Conservation (phyloP, 1,140 invertebrate genomes). For the Tetramorium alpestre region DNA sequence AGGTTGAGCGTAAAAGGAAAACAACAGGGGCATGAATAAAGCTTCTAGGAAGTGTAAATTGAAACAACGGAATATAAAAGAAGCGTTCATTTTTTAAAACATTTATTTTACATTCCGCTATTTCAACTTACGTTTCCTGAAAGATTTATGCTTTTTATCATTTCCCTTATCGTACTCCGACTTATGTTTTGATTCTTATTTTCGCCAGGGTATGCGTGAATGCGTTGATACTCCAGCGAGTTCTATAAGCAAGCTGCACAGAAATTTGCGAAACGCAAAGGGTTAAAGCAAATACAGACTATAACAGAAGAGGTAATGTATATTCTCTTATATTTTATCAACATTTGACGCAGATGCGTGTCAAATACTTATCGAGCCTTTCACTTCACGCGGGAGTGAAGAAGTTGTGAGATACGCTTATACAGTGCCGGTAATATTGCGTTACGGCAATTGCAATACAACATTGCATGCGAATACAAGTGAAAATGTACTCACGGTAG, state of each 20-base stretch:
- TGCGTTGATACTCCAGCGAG: neutral
- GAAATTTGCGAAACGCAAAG: neutral
- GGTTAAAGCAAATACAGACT: neutral
- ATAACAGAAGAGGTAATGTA: neutral
- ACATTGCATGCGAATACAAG: neutral
- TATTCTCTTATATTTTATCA: neutral
- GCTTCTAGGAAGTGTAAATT: no score
- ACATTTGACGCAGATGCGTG: neutral
- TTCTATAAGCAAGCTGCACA: neutral
- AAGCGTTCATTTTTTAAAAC: no score
- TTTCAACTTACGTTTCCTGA: no score
- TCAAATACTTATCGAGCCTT: neutral
- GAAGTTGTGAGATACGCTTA: neutral
- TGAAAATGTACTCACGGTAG: neutral
- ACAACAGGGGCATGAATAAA: no score
- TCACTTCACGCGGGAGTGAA: neutral
- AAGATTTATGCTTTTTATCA: no score
- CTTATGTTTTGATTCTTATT: no score
- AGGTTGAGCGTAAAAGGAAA: no score
- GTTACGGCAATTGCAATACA: neutral
- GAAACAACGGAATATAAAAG: no score
- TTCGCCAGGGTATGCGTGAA: neutral
- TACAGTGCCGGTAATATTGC: neutral
- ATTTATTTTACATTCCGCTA: no score
- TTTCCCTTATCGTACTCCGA: no score